Conservation (phyloP, 2,113 vertebrate genomes). For the Cavia porcellus region DNA sequence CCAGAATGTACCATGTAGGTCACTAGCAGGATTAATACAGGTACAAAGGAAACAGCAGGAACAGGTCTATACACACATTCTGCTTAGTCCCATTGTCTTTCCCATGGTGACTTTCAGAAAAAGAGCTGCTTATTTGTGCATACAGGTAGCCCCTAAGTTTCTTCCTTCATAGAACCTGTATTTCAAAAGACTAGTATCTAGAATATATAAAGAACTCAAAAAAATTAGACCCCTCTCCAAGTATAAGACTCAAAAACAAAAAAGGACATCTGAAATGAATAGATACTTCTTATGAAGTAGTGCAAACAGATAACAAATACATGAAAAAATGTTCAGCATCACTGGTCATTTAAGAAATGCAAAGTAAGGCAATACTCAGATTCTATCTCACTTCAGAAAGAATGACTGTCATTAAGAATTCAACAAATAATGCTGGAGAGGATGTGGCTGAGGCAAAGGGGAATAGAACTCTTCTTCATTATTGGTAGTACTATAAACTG, state of each 20-base stretch:
- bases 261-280: neutral
- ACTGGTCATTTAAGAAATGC: neutral
- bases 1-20: neutral
- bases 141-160: neutral
- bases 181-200: neutral
- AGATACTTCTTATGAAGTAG: neutral
- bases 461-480: neutral
- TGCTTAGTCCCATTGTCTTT: neutral
- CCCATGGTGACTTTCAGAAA: accelerated
- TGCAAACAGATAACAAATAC: neutral
- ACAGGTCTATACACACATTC: neutral
- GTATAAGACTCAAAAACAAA: neutral
- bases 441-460: neutral
- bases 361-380: neutral
- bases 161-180: neutral
- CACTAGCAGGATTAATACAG: neutral
- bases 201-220: neutral
- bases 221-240: neutral
- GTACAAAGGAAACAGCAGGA: accelerated
- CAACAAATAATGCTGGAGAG: neutral
- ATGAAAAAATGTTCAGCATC: neutral
- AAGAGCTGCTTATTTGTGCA: neutral
- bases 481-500: neutral
- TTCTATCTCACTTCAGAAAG: neutral
- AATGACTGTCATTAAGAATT: neutral